Evolutionary conservation across 2,797 vertebrate genomes (phyloP).

Genomic region (Pantherophis alleghaniensis): DNA sequence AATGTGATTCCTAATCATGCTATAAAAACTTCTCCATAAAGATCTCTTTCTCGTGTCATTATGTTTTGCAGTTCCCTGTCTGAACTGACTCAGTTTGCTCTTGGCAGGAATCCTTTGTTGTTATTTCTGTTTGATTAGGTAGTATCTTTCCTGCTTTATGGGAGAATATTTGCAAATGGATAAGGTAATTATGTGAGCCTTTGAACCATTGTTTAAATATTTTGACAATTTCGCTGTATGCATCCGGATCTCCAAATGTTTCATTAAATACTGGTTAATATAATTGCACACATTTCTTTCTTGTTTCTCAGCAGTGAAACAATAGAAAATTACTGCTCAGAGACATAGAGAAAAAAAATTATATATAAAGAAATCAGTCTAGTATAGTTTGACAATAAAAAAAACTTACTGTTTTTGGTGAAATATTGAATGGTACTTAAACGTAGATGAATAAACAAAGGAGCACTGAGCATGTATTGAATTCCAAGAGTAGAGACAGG

Average conservation of each 20-base stretch:
- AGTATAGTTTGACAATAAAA: neutral
- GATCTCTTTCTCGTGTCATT: neutral
- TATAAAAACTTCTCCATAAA: constrained; percentile 2
- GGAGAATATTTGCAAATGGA: neutral
- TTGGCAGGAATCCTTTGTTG: neutral
- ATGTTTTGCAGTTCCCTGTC: neutral
- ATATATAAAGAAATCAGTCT: neutral
- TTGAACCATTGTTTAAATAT: constrained; percentile 39
- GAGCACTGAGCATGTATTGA: neutral
- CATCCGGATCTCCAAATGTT: constrained; percentile 12
- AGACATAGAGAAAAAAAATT: neutral
- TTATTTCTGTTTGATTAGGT: neutral
- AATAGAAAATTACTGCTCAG: constrained; percentile 26
- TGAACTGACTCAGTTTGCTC: neutral
- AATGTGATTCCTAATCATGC: neutral
- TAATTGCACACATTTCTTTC: constrained; percentile 19
- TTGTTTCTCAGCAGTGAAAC: constrained; percentile 25
- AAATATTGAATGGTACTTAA: neutral
- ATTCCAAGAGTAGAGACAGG: neutral
- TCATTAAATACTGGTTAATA: constrained; percentile 26
- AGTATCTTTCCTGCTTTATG: constrained; percentile 4
- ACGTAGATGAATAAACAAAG: neutral
- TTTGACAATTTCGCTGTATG: constrained; percentile 30
- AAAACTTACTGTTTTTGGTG: neutral
- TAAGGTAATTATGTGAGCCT: constrained; percentile 20